Conservation (phyloP, 2,113 vertebrate species). For the Sarotherodon lohbergeri region DNA sequence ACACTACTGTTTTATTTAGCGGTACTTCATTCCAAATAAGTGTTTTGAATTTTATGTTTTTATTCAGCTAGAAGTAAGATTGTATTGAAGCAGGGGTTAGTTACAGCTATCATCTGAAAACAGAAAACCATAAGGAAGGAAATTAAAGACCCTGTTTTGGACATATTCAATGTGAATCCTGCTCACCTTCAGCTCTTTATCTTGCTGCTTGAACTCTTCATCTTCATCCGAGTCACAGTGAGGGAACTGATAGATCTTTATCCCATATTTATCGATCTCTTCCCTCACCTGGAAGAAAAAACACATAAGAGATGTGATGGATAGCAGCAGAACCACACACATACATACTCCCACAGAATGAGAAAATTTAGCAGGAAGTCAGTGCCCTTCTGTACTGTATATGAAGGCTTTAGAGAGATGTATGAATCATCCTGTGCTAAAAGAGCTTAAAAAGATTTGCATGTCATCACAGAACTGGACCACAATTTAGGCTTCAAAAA, state of each 20-base stretch:
- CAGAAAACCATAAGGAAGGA: neutral
- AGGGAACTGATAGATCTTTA: slow-evolving; percentile 71
- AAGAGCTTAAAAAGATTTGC: neutral
- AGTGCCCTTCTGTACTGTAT: neutral
- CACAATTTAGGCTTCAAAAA: neutral
- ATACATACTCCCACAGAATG: neutral
- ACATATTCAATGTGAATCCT: neutral
- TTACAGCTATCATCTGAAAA: neutral
- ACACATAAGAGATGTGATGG: neutral
- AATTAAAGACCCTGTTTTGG: neutral
- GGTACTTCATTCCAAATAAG: neutral
- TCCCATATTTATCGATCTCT: slow-evolving; percentile 62
- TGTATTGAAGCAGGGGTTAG: neutral
- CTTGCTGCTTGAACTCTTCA: slow-evolving; percentile 64
- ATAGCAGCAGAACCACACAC: neutral
- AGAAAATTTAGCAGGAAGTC: neutral
- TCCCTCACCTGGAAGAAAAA: slow-evolving; percentile 56
- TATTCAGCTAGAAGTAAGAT: neutral
- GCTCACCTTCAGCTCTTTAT: slow-evolving; percentile 66
- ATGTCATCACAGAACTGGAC: neutral
- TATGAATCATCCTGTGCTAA: neutral
- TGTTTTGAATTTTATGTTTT: neutral
- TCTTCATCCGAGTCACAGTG: slow-evolving; percentile 71
- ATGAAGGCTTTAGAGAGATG: neutral
- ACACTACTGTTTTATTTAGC: neutral